These are phyloP conservation scores for Branchipolynoe longqiensis DNA, from an alignment of 2,888 invertebrate species.

Conservation along the genomic window DNA sequence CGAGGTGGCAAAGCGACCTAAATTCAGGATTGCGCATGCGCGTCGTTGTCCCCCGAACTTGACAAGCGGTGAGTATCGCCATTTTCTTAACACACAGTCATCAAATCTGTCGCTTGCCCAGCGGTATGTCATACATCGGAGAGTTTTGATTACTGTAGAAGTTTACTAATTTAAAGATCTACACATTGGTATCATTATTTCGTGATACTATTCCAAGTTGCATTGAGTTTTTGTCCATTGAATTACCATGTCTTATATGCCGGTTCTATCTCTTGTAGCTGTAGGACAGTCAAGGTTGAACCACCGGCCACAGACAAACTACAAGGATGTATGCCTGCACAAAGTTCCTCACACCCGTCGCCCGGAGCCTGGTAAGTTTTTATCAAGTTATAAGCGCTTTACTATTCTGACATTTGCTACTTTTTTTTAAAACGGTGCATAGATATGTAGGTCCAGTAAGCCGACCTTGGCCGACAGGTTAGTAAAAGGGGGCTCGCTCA, in stretches of 20 bases:
- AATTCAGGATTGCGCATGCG: constrained; percentile 56
- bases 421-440: neutral
- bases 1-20: neutral
- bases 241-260: constrained; percentile 20
- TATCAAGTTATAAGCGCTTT: neutral
- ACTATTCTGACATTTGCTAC: neutral
- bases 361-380: constrained; percentile 66
- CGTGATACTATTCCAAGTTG: neutral
- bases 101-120: constrained; percentile 35
- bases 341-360: constrained; percentile 67
- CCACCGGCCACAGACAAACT: constrained; percentile 51
- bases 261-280: constrained; percentile 55
- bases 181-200: constrained; percentile 3
- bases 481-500: no score
- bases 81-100: neutral
- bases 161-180: neutral
- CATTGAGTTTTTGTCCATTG: neutral
- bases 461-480: constrained; percentile 31
- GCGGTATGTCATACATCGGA: constrained; percentile 38
- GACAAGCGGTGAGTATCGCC: constrained; percentile 61
- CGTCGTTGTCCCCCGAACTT: constrained; percentile 61
- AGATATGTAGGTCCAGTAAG: neutral
- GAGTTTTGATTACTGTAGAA: neutral
- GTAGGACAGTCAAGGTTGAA: constrained; percentile 64
- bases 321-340: constrained; percentile 68